Conservation (phyloP, 2,888 invertebrate species). For the Caenorhabditis virilis region DNA sequence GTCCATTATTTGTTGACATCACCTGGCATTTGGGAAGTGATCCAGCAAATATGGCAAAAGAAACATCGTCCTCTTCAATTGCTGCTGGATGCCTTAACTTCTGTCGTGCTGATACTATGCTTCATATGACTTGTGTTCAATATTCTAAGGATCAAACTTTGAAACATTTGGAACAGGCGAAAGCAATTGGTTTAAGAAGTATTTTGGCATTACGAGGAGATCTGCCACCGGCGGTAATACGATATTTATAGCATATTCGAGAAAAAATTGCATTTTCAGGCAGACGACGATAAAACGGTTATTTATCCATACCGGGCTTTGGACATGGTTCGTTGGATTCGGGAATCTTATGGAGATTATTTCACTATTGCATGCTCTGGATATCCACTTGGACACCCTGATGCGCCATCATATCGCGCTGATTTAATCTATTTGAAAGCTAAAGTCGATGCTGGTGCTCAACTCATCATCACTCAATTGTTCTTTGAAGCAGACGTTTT, state of each 20-base stretch:
- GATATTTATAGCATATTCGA: neutral
- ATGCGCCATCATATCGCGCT: constrained; percentile 73
- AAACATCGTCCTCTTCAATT: constrained; percentile 74
- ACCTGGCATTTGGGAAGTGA: constrained; percentile 75
- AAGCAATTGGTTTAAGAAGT: constrained; percentile 74
- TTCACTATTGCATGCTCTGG: constrained; percentile 80
- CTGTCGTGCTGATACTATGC: constrained; percentile 74
- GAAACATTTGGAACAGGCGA: constrained; percentile 73
- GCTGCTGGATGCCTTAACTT: constrained; percentile 74
- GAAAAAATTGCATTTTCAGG: constrained; percentile 10
- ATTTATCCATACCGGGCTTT: constrained; percentile 44
- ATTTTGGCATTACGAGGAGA: constrained; percentile 77
- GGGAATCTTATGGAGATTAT: constrained; percentile 75
- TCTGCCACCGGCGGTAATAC: constrained; percentile 68
- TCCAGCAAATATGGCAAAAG: constrained; percentile 71
- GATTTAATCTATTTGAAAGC: constrained; percentile 77
- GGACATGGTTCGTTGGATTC: constrained; percentile 76
- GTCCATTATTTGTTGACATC: constrained; percentile 74
- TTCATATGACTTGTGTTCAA: constrained; percentile 74
- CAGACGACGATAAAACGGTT: constrained; percentile 11
- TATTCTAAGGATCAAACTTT: constrained; percentile 70
- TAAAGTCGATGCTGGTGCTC: constrained; percentile 81
- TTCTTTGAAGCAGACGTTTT: constrained; percentile 78
- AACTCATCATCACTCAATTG: constrained; percentile 86
- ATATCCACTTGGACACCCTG: constrained; percentile 79